phyloP scores from a whole-genome alignment of 1,140 invertebrate genomes.

The Heliconius nattereri region DNA sequence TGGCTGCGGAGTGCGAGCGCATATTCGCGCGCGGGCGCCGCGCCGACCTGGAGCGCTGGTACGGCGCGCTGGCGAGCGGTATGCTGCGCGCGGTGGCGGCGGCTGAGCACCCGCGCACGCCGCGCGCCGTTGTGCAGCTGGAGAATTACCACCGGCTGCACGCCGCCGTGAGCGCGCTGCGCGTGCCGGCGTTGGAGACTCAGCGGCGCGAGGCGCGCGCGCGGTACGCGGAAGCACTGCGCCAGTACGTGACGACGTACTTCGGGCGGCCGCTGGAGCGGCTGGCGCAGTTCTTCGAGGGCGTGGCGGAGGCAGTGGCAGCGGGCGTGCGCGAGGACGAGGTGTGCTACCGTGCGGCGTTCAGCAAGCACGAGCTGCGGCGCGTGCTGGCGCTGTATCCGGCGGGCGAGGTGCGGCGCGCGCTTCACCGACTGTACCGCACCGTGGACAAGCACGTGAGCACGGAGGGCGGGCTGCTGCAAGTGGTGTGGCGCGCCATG shows the following conservation, averaged over 20 bases:
- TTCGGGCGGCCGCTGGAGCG: conserved; percentile 98
- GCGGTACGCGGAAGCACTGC: conserved; percentile 94
- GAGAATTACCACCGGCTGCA: conserved; percentile 98
- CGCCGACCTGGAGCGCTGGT: conserved; percentile 98
- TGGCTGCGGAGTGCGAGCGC: conserved; percentile 92
- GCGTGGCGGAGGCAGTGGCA: conserved; percentile 94
- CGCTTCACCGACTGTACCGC: conserved; percentile 94
- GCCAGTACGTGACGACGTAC: conserved; percentile 95
- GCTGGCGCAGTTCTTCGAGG: conserved; percentile 94
- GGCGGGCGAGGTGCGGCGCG: conserved; percentile 85
- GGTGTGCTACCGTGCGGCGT: conserved; percentile 98
- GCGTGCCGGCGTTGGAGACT: conserved; percentile 93
- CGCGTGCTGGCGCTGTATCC: conserved; percentile 98
- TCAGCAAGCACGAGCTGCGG: conserved; percentile 97
- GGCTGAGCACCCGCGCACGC: conserved; percentile 94
- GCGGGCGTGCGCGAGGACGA: conserved; percentile 98
- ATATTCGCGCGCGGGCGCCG: conserved; percentile 94
- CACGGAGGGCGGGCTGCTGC: conserved; percentile 97
- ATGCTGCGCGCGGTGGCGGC: conserved; percentile 91
- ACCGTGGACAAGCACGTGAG: conserved; percentile 99
- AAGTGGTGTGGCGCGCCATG: conserved; percentile 99
- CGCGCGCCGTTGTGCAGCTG: conserved; percentile 96
- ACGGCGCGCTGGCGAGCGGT: conserved; percentile 89
- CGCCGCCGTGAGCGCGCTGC: conserved; percentile 92
- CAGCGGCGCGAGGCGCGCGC: conserved; percentile 95